These are phyloP conservation scores for Papilio protenor DNA, from an alignment of 2,888 invertebrate genomes.

Conservation along the genomic window DNA sequence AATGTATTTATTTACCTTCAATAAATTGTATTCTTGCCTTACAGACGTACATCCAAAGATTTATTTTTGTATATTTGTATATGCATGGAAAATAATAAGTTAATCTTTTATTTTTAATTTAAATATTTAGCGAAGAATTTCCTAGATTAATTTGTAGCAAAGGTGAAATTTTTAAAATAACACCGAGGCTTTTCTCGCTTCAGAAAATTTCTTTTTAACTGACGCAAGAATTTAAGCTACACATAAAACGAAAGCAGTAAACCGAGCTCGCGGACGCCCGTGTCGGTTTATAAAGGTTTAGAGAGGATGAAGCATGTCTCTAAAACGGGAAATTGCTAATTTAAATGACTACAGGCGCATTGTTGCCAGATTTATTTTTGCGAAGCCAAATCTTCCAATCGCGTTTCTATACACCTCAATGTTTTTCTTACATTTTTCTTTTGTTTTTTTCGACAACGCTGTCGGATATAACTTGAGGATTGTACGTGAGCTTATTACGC, in stretches of 20 bases:
- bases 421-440: conserved; percentile 49
- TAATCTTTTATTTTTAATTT: background rate
- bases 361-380: conserved; percentile 45
- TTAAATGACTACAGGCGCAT: conserved; percentile 45
- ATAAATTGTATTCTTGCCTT: too few relatives aligned
- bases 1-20: background rate
- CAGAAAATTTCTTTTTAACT: conserved; percentile 39
- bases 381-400: conserved; percentile 46
- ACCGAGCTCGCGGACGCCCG: conserved; percentile 25
- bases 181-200: conserved; percentile 15
- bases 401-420: conserved; percentile 49
- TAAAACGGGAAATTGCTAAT: conserved; percentile 49
- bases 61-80: background rate
- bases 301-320: conserved; percentile 43
- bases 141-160: conserved; percentile 20
- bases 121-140: background rate
- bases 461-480: conserved; percentile 37
- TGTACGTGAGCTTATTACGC: conserved; percentile 3
- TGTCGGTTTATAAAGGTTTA: conserved; percentile 44
- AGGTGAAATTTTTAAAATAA: conserved; percentile 23
- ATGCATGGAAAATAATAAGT: background rate
- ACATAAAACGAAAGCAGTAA: conserved; percentile 41
- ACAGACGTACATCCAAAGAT: background rate
- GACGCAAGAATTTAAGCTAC: conserved; percentile 42
- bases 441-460: conserved; percentile 45